A percentile compares a stretch with the other conserved stretches of the same genome.
Conservation (phyloP, 2,888 invertebrate genomes). For the Orgyia antiqua region DNA sequence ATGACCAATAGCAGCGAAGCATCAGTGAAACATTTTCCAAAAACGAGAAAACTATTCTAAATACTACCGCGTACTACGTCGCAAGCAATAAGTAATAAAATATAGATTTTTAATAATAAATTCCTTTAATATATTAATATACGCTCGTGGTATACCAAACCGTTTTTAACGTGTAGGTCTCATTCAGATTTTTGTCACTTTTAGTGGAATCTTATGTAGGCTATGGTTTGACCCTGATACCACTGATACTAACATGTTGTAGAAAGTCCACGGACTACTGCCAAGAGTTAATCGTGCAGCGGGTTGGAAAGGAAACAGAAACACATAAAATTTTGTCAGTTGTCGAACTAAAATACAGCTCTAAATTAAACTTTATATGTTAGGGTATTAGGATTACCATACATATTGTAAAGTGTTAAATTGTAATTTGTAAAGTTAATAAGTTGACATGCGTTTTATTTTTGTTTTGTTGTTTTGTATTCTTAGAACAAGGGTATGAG, state of each 20-base stretch:
- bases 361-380: slow-evolving; percentile 3
- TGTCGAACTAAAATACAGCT: slow-evolving; percentile 1
- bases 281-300: slow-evolving; percentile 18
- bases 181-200: too few species aligned
- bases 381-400: neutral
- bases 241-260: slow-evolving; percentile 8
- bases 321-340: slow-evolving; percentile 6
- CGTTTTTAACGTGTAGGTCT: too few species aligned
- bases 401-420: neutral
- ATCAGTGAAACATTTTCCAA: too few species aligned
- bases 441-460: slow-evolving; percentile 10
- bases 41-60: too few species aligned
- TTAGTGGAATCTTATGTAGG: slow-evolving; percentile 14
- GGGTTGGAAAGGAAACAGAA: slow-evolving; percentile 16
- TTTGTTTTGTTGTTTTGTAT: slow-evolving; percentile 11
- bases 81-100: too few species aligned
- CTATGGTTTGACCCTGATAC: slow-evolving; percentile 15
- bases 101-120: too few species aligned
- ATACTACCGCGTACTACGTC: too few species aligned
- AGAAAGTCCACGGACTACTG: slow-evolving; percentile 23
- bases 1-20: too few species aligned
- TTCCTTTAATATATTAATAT: too few species aligned
- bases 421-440: slow-evolving; percentile 1
- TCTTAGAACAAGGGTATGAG: slow-evolving; percentile 21
- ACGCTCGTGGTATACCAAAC: too few species aligned